Base-by-base conservation (phyloP, 1,140 invertebrate genomes). In the Atta cephalotes region DNA sequence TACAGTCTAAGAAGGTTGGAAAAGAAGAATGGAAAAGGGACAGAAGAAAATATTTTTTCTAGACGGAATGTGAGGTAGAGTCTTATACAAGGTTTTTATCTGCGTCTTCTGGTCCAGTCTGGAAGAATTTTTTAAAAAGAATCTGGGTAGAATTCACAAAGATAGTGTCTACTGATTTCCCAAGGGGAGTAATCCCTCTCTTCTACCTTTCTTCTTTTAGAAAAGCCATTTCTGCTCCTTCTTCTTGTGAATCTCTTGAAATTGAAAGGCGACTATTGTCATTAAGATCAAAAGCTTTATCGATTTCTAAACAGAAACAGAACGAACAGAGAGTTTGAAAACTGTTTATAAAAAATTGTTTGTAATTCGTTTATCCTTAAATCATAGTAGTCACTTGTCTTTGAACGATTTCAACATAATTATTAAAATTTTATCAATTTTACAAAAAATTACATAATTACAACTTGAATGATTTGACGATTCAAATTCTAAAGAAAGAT, bases 91-190 rank as follows among this genome's bases (percentile, higher is more conserved):
- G 18, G 14, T 68, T 35, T 58, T 76, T 81, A 85, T 56, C 39
- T 53, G 49, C 31, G 81, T 88, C 53, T 28, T 81, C 31, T 66
- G 18, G 56, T 63, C 18, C 16, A 56, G 72, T 66, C 60, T 70
- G 51, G 51, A 58, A 71, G 65, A 90, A 63, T 87, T 89, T 89
- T 89, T 18, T 49, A 71, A 74, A 53, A 76, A 70, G 70, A 90
- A 88, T 72, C 84, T 77, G 51, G 25, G 53, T 85, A 87, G 86
- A 85, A 90, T 88, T 85, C 88, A 53, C 79, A 63, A 77, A 76
- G 71, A 56, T 87, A 74, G 88, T 89, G 88, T 82, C 89, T 77
- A 77, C 80, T 90, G 89, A 90, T 90, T 90, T 90, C 88, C 86
- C 88, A 77, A 63, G 89, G 81, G 80, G 18, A 85, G 80, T 81